Base-by-base conservation (phyloP, 2,888 invertebrate genomes). In the Nipponacmea schrenckii region DNA sequence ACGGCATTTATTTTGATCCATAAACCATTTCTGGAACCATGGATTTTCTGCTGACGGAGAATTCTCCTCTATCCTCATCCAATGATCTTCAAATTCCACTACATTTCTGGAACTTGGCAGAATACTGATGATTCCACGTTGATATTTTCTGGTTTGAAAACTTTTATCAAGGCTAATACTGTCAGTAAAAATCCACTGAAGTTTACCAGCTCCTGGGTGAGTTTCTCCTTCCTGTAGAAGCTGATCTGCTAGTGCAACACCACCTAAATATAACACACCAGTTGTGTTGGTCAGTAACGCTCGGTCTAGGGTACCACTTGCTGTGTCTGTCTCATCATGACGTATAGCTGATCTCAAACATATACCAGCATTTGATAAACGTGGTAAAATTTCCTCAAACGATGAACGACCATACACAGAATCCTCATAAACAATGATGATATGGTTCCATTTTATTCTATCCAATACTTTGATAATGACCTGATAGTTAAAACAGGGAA, bases 361-460 rank as follows among this genome's bases (percentile, higher is more conserved):
- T 44, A 85, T 80, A 2, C 80, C 83, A 10, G 79, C 80, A 2
- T 70, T 70, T 0, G 72, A 77, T 8, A 84, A 77, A 7, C 74
- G 77, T 1, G 81, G 76, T 0, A 81, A 79, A 8, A 87, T 75
- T 45, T 79, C 80, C 7, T 66, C 72, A 44, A 79, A 82, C 0
- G 82, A 80, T 26, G 75, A 78, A 26, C 70, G 68, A 4, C 85
- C 85, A 64, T 82, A 82, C 0, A 73, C 78, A n/a, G 83, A 83
- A 26, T 85, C 83, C 0, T 89, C 87, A 76, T 88, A 88, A 17
- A 90, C 83, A 17, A 89, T 81, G 3, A 85, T 87, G 14, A 90
- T 84, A 74, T 86, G 89, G 44, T 84, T 82, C 90, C 90, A 90
- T 12, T 86, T 81, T 64, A 90, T 79, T 66, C 85, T 80, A 31